Conservation (phyloP, 2,113 vertebrate species). For the Capricornis sumatraensis region DNA sequence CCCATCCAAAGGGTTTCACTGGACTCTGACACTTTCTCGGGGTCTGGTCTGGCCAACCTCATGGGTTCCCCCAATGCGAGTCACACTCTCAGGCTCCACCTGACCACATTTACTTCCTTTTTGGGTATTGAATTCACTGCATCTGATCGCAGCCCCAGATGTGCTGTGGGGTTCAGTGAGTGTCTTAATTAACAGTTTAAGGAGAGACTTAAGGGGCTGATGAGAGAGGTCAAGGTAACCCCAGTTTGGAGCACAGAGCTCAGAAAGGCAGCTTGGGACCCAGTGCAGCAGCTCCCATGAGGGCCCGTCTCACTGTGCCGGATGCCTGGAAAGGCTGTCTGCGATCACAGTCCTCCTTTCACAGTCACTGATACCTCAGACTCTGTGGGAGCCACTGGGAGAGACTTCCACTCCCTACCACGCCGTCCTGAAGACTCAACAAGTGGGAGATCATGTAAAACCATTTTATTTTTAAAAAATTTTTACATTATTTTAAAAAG, state of each 20-base stretch:
- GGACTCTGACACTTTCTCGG: background rate
- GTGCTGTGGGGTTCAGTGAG: background rate
- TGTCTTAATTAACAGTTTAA: background rate
- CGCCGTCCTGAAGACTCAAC: background rate
- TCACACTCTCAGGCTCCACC: background rate
- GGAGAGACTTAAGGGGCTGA: too few relatives aligned
- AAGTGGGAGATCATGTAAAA: background rate
- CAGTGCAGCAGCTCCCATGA: background rate
- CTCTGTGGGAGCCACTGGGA: background rate
- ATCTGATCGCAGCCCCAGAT: background rate
- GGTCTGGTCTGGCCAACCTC: background rate
- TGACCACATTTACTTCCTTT: background rate
- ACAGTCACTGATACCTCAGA: background rate
- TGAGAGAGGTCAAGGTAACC: background rate
- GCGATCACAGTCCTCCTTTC: background rate
- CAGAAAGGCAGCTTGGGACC: background rate
- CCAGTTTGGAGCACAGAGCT: background rate
- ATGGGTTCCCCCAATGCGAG: background rate
- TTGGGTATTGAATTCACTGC: background rate
- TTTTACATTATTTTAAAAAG: background rate
- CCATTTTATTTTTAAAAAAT: background rate
- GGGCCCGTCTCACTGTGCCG: background rate
- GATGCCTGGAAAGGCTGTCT: background rate
- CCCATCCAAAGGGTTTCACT: background rate
- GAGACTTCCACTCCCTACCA: background rate